Evolutionary conservation across 2,113 vertebrate genomes (phyloP).

Genomic region (Eidolon helvum): DNA sequence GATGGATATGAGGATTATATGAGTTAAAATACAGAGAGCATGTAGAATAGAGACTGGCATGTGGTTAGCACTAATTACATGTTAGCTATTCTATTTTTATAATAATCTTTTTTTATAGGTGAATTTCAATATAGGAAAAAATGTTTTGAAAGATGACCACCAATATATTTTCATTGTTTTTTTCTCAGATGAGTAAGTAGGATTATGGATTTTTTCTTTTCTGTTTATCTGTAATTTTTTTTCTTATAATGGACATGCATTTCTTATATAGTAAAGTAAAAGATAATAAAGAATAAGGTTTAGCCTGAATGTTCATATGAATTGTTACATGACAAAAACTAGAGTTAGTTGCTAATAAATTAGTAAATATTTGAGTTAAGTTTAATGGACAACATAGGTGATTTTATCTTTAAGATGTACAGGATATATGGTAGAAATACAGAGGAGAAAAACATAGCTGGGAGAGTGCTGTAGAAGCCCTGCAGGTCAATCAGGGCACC

Average conservation of each 20-base stretch:
- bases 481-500: too few species aligned
- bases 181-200: not conserved
- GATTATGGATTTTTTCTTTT: not conserved
- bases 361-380: not conserved
- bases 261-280: constrained; percentile 29
- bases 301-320: not conserved
- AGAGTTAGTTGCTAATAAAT: not conserved
- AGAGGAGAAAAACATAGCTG: not conserved
- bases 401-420: not conserved
- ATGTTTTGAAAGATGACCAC: not conserved
- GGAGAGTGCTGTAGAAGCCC: too few species aligned
- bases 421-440: not conserved
- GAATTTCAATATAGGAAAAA: not conserved
- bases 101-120: not conserved
- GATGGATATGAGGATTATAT: not conserved
- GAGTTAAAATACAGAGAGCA: not conserved
- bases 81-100: not conserved
- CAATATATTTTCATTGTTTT: constrained; percentile 8
- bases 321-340: not conserved
- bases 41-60: not conserved
- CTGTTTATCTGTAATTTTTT: not conserved
- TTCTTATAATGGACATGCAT: not conserved
- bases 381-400: not conserved
- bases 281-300: constrained; percentile 11
- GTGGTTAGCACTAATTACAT: not conserved